These are phyloP conservation scores for Mustela lutreola DNA, from an alignment of 2,113 vertebrate species.

Conservation along the genomic window DNA sequence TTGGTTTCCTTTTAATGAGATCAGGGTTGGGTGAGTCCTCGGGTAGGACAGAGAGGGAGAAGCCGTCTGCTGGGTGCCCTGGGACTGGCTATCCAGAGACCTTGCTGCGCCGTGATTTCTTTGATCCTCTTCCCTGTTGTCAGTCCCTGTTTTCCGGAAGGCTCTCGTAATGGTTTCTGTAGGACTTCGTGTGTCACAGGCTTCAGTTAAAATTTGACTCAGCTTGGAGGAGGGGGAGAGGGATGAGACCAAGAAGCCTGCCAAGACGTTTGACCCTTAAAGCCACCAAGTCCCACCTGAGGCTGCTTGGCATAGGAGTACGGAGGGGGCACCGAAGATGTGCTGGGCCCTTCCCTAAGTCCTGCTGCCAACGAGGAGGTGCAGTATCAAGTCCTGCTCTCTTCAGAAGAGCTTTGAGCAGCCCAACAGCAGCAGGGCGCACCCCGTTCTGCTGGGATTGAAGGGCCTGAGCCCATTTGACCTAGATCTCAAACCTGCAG, in stretches of 20 bases:
- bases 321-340: background rate
- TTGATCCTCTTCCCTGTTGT: background rate
- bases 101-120: background rate
- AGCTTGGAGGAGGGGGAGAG: background rate
- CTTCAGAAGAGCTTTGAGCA: background rate
- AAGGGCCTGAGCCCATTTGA: rapidly evolving
- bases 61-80: slow-evolving; percentile 39
- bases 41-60: background rate
- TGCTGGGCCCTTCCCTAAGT: background rate
- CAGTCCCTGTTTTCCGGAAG: slow-evolving; percentile 47
- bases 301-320: background rate
- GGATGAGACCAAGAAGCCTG: background rate
- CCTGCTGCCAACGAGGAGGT: background rate
- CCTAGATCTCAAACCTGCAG: background rate
- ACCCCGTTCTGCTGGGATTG: background rate
- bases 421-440: background rate
- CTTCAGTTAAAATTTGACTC: slow-evolving; percentile 55
- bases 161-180: background rate
- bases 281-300: too few relatives aligned
- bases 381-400: background rate
- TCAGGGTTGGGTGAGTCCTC: background rate
- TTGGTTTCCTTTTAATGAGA: slow-evolving; percentile 29
- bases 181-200: slow-evolving; percentile 40
- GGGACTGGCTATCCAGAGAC: background rate
- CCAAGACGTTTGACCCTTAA: background rate